Evolutionary conservation across 2,888 invertebrate genomes (phyloP).

Genomic region (Heliconius hortense): DNA sequence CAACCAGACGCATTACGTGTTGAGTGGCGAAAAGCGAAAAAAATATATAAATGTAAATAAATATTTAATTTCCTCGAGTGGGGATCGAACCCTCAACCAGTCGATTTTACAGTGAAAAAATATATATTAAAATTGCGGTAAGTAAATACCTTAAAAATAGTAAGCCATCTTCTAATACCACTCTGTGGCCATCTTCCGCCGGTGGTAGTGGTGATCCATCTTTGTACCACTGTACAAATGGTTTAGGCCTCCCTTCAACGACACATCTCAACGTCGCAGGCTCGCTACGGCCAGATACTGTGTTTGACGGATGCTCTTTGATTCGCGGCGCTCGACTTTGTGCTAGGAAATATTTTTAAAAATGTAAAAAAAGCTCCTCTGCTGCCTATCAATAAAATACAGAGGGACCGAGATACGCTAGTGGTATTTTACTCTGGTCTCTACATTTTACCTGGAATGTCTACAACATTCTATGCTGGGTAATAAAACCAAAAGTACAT

Average conservation of each 20-base stretch:
- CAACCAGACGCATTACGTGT: too few species aligned
- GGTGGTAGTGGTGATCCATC: constrained; percentile 92
- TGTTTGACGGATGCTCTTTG: constrained; percentile 98
- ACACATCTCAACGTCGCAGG: constrained; percentile 98
- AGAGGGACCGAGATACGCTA: not conserved
- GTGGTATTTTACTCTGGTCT: not conserved
- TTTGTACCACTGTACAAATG: constrained; percentile 95
- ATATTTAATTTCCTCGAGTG: too few species aligned
- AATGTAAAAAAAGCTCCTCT: not conserved
- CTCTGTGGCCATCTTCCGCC: constrained; percentile 93
- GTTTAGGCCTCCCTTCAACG: constrained; percentile 96
- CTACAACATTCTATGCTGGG: too few species aligned
- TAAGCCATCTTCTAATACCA: constrained; percentile 94
- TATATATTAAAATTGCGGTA: not conserved
- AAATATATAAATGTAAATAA: too few species aligned
- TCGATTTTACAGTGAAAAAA: not conserved
- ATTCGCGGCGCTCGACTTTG: constrained; percentile 96
- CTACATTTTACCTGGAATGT: not conserved
- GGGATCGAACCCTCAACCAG: too few species aligned
- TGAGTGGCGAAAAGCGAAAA: too few species aligned
- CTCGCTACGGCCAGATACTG: constrained; percentile 97
- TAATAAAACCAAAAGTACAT: not conserved
- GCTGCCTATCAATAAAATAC: not conserved
- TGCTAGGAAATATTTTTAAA: constrained; percentile 75
- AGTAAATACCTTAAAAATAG: constrained; percentile 88